Base-by-base conservation (phyloP, 2,888 invertebrate genomes). In the Oxystoma pomonae region DNA sequence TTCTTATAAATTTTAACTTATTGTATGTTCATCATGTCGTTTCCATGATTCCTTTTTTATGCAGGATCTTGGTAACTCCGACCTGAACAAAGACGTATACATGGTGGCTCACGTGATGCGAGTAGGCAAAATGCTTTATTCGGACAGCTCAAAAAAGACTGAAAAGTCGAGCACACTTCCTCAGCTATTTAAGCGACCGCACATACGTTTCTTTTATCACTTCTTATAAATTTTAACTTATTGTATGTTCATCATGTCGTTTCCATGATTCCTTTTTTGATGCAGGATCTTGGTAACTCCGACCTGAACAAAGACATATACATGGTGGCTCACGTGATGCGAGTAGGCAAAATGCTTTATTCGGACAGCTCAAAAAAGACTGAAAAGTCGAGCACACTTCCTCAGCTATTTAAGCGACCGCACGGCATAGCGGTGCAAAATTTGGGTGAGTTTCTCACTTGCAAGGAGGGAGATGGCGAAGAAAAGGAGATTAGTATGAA, bases 41-140 rank as follows among this genome's bases (percentile, higher is more conserved):
- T n/a, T n/a, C n/a, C n/a, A n/a, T n/a, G n/a, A n/a, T n/a, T 61
- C 64, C n/a, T n/a, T n/a, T n/a, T n/a, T 81, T 18, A 77, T n/a
- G n/a, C n/a, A n/a, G 95, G 91, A 91, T 74, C 83, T 94, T 73
- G 95, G 94, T 58, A 89, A 87, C 68, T 87, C 90, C 55, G 96
- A 96, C 78, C 84, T 94, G 59, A 87, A 87, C 61, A 87, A 90
- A 64, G 95, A 96, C 73, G 20, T 94, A n/a, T n/a, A n/a, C 83
- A 83, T 96, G 69, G 90, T 96, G 22, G 92, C 93, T 67, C 94
- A 94, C 79, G 92, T 96, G 55, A 90, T 94, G 81, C 86, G 96
- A 57, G 90, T 94, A 60, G 96, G 96, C 1, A 85, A 91, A 73
- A 92, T 94, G 86, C 84, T n/a, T n/a, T n/a, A n/a, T n/a, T n/a